Percentiles rank a stretch among this genome's conserved stretches.
These are phyloP conservation scores for Margarornis squamiger DNA, from an alignment of 2,797 vertebrate genomes.

Conservation along the genomic window DNA sequence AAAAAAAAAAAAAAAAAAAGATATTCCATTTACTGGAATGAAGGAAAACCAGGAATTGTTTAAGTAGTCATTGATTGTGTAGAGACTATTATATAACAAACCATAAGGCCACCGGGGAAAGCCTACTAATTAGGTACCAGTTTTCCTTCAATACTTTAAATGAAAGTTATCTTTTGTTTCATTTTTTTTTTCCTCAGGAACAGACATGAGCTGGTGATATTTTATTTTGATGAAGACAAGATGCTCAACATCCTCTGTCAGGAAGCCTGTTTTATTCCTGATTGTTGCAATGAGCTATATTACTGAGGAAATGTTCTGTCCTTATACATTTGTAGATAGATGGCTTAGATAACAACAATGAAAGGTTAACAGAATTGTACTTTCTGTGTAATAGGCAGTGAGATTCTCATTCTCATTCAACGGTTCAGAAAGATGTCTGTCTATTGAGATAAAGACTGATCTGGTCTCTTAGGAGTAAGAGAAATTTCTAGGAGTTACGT, in stretches of 20 bases:
- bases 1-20: neutral
- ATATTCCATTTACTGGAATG: neutral
- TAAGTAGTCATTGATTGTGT: neutral
- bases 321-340: conserved; percentile 69
- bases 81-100: neutral
- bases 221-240: conserved; percentile 61
- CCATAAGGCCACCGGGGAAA: neutral
- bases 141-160: neutral
- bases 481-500: conserved; percentile 24
- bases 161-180: neutral
- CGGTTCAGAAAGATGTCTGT: conserved; percentile 58
- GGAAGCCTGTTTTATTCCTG: conserved; percentile 61
- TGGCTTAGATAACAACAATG: conserved; percentile 62
- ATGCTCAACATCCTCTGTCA: conserved; percentile 54
- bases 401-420: conserved; percentile 64
- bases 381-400: conserved; percentile 59
- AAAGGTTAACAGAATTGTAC: conserved; percentile 67
- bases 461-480: conserved; percentile 22
- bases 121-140: neutral
- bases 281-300: conserved; percentile 58
- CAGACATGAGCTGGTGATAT: neutral
- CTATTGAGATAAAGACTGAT: conserved; percentile 61
- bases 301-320: conserved; percentile 65
- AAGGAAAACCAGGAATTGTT: neutral
- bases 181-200: neutral